phyloP scores from a whole-genome alignment of 1,140 invertebrate genomes.

The Mycetomoellerius zeteki region DNA sequence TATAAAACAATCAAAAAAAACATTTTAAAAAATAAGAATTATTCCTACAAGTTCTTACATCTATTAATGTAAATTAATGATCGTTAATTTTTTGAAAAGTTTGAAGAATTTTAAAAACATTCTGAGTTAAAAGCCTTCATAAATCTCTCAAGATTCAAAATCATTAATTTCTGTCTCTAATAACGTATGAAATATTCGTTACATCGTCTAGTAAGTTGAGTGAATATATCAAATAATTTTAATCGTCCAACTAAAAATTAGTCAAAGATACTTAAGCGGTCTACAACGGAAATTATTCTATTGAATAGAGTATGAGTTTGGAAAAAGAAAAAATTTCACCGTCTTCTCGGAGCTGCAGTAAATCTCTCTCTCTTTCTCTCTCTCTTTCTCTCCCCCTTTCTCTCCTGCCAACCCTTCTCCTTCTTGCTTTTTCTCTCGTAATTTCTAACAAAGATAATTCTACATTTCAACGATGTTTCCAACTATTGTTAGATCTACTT shows the following conservation, averaged over 20 bases:
- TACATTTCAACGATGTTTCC: conserved; percentile 35
- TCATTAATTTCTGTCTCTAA: not conserved
- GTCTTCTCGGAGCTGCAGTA: conserved; percentile 16
- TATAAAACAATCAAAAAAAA: not conserved
- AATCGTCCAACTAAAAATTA: conserved; percentile 8
- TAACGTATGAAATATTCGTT: conserved; percentile 6
- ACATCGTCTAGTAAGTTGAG: not conserved
- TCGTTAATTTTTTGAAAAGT: not conserved
- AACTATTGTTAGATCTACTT: conserved; percentile 25
- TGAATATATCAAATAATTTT: conserved; percentile 31
- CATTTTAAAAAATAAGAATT: not conserved
- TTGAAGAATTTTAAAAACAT: not conserved
- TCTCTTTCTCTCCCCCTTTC: not conserved
- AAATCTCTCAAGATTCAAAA: not conserved
- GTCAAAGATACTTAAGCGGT: not conserved
- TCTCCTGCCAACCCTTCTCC: not conserved
- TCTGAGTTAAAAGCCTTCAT: not conserved
- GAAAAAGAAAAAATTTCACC: conserved; percentile 10
- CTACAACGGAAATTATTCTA: conserved; percentile 24
- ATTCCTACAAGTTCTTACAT: not conserved
- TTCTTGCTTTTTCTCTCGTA: conserved; percentile 15
- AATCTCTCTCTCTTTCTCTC: not conserved
- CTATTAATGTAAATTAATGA: not conserved
- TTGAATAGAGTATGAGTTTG: not conserved
- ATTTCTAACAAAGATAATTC: conserved; percentile 36